Evolutionary conservation across 2,888 invertebrate genomes (phyloP).

Genomic region (Eupithecia dodoneata): DNA sequence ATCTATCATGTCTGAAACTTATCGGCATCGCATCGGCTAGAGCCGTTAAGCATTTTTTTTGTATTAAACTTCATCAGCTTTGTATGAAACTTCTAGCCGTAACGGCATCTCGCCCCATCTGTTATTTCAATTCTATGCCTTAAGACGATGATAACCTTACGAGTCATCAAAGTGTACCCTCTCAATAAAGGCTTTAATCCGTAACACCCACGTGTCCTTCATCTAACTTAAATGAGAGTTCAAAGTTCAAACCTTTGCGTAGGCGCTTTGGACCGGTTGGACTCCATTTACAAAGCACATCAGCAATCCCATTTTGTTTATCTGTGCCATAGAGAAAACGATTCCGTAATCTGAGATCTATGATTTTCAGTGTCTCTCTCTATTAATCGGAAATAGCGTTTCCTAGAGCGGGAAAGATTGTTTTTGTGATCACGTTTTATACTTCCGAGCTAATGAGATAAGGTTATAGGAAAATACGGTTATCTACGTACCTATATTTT

Average conservation of each 20-base stretch:
- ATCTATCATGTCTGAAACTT: neutral
- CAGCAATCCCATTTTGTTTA: conserved; percentile 4
- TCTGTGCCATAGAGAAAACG: conserved; percentile 3
- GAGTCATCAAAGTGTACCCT: neutral
- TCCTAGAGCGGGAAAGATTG: neutral
- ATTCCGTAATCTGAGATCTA: conserved; percentile 5
- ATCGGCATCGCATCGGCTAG: neutral
- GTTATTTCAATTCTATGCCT: neutral
- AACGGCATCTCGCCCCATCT: neutral
- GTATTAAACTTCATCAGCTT: neutral
- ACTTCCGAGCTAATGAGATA: neutral
- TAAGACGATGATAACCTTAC: neutral
- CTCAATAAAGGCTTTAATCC: neutral
- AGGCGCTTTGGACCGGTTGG: neutral
- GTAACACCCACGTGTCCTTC: neutral
- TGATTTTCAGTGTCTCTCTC: conserved; percentile 1
- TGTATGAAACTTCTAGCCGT: neutral
- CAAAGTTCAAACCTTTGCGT: neutral
- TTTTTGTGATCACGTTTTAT: neutral
- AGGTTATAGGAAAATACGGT: neutral
- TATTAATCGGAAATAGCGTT: neutral
- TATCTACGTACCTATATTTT: neutral
- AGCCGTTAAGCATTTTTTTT: neutral
- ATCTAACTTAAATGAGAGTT: neutral
- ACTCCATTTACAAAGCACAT: conserved; percentile 4